Evolutionary conservation across 2,113 vertebrate genomes (phyloP).

Genomic region (Myodes glareolus): DNA sequence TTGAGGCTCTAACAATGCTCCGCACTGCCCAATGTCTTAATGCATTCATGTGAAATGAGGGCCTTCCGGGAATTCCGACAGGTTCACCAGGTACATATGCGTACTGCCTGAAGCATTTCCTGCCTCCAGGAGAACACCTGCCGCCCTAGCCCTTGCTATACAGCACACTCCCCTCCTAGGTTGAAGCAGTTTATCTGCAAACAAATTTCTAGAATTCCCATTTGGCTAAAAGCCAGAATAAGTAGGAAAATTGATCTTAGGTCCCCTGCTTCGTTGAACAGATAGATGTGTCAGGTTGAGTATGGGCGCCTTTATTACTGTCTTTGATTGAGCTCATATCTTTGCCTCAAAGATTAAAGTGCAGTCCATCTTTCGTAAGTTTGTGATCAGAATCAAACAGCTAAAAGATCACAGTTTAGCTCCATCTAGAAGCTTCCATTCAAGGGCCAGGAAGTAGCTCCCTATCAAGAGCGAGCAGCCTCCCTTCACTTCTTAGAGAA

Average conservation of each 20-base stretch:
- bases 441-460: conserved; percentile 50
- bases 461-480: conserved; percentile 45
- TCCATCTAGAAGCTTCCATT: background rate
- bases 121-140: background rate
- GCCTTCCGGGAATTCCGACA: background rate
- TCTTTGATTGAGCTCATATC: background rate
- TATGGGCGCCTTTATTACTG: background rate
- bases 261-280: background rate
- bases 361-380: conserved; percentile 8
- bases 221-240: conserved; percentile 57
- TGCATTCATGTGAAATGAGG: background rate
- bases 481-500: conserved; percentile 47
- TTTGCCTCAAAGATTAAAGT: conserved; percentile 23
- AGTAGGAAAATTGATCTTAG: background rate
- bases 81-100: background rate
- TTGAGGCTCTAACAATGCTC: background rate
- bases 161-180: background rate
- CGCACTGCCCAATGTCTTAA: background rate
- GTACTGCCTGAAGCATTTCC: background rate
- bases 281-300: background rate
- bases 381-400: conserved; percentile 1
- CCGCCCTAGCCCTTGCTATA: background rate
- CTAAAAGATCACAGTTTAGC: background rate
- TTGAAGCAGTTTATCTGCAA: conserved; percentile 39
- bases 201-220: conserved; percentile 55